Conservation (phyloP, 2,888 invertebrate genomes). For the Adelphocoris suturalis region DNA sequence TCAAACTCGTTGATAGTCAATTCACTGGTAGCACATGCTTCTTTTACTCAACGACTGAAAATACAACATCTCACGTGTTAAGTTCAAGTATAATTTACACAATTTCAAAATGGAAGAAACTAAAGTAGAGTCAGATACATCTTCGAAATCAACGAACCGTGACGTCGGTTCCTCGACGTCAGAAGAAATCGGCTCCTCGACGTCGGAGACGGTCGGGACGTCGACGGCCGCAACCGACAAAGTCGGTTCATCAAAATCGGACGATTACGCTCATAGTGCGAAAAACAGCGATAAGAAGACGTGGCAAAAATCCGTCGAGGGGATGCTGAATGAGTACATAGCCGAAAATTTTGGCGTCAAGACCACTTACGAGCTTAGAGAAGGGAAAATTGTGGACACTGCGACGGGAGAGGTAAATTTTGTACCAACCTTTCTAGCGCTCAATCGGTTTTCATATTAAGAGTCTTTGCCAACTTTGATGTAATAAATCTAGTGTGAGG, state of each 20-base stretch:
- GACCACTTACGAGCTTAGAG: background rate
- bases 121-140: background rate
- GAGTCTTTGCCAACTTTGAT: too few species aligned
- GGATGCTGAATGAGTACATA: slow-evolving; percentile 44
- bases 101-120: background rate
- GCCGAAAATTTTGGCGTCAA: slow-evolving; percentile 48
- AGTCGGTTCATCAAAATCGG: background rate
- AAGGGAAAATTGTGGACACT: slow-evolving; percentile 27
- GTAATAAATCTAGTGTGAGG: too few species aligned
- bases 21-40: too few species aligned
- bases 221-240: background rate
- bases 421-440: too few species aligned
- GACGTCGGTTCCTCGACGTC: slow-evolving; percentile 23
- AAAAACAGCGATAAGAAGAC: background rate
- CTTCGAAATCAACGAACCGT: background rate
- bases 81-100: too few species aligned
- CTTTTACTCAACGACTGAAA: too few species aligned
- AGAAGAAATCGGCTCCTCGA: background rate
- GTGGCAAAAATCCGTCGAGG: slow-evolving; percentile 47
- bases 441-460: too few species aligned
- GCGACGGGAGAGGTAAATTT: slow-evolving; percentile 33
- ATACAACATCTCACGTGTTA: too few species aligned
- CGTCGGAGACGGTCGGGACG: slow-evolving; percentile 2
- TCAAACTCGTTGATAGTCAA: too few species aligned
- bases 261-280: background rate